Conservation (phyloP, 2,888 invertebrate genomes). For the Nemotelus nigrinus region DNA sequence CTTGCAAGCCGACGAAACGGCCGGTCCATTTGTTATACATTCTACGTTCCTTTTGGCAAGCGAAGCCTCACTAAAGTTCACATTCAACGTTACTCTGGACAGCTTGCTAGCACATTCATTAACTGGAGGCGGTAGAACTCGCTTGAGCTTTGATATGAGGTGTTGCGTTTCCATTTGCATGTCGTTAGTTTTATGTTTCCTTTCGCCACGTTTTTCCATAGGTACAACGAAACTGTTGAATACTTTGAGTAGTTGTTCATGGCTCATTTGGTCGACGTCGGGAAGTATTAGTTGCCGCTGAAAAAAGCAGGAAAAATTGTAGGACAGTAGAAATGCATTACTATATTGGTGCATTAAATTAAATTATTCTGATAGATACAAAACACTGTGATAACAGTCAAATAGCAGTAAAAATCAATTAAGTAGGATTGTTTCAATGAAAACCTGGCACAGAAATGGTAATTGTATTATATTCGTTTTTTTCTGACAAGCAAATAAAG, state of each 20-base stretch:
- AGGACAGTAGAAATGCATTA: no score
- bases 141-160: conserved; percentile 24
- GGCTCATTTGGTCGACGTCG: conserved; percentile 53
- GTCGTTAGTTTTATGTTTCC: conserved; percentile 3
- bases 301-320: conserved; percentile 16
- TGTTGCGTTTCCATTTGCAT: neutral
- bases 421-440: no score
- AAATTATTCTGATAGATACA: neutral
- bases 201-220: conserved; percentile 50
- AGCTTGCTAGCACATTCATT: conserved; percentile 41
- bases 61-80: conserved; percentile 24
- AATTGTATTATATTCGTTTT: no score
- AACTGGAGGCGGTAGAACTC: conserved; percentile 33
- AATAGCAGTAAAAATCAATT: no score
- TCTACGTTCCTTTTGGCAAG: conserved; percentile 18
- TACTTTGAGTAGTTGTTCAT: conserved; percentile 54
- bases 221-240: conserved; percentile 57
- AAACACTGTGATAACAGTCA: neutral
- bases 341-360: no score
- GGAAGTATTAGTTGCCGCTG: conserved; percentile 55
- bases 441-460: no score
- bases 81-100: conserved; percentile 43
- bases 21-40: neutral
- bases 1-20: conserved; percentile 2
- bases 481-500: no score